Evolutionary conservation across 2,888 invertebrate genomes (phyloP).

Genomic region (Tenthredo livida): DNA sequence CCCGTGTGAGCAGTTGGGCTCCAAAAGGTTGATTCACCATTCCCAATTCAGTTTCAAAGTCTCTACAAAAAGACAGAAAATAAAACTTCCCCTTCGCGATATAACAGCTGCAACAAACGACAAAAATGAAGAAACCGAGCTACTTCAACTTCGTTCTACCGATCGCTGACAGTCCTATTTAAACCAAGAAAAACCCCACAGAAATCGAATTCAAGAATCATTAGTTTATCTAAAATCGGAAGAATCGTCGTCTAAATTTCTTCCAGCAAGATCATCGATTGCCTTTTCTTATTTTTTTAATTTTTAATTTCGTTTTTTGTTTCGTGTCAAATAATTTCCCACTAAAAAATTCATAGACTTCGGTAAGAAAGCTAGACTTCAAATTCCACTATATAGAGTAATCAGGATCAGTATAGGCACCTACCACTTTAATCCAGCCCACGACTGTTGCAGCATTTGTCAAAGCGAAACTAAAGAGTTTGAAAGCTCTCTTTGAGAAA

Average conservation of each 20-base stretch:
- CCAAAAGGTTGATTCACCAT: constrained; percentile 16
- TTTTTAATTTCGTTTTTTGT: not conserved
- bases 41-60: not conserved
- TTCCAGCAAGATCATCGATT: not conserved
- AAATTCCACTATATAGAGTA: not conserved
- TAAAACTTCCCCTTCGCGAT: not conserved
- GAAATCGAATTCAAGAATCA: not conserved
- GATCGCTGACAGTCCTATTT: not conserved
- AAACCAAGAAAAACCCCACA: not conserved
- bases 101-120: not conserved
- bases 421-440: constrained; percentile 21
- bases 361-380: not conserved
- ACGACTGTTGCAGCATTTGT: not conserved
- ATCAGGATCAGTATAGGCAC: not conserved
- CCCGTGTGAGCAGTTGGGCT: not conserved
- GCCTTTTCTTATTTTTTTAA: not conserved
- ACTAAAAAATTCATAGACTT: not conserved
- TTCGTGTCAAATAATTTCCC: not conserved
- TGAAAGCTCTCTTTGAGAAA: constrained; percentile 48
- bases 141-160: not conserved
- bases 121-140: not conserved
- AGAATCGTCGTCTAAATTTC: not conserved
- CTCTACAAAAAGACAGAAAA: not conserved
- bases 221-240: not conserved
- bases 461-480: constrained; percentile 51